Conservation (phyloP, 2,797 vertebrate species). For the Notamacropus eugenii region DNA sequence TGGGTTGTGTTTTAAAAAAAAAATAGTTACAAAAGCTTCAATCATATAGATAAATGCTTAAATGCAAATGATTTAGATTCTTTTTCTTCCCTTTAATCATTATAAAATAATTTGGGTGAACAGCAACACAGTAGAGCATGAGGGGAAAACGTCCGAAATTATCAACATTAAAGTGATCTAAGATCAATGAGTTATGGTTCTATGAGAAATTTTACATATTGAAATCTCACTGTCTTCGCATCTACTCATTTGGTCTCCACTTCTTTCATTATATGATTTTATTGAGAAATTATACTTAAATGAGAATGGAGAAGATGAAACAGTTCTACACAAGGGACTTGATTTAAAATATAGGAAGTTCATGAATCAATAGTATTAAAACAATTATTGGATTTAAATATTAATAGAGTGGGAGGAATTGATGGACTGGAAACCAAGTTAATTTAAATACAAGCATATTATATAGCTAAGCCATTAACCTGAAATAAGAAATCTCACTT, state of each 20-base stretch:
- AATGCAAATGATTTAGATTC: background rate
- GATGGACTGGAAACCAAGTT: conserved; percentile 74
- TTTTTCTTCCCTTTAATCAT: background rate
- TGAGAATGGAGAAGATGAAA: conserved; percentile 65
- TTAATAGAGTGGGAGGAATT: conserved; percentile 79
- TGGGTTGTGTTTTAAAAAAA: background rate
- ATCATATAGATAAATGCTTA: background rate
- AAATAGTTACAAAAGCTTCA: background rate
- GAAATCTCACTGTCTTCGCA: background rate
- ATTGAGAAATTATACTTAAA: conserved; percentile 58
- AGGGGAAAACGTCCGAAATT: background rate
- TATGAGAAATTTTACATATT: background rate
- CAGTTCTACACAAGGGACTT: conserved; percentile 62
- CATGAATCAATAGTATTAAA: conserved; percentile 80
- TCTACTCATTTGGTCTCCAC: background rate
- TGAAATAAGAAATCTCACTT: conserved; percentile 78
- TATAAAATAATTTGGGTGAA: background rate
- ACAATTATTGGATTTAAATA: conserved; percentile 82
- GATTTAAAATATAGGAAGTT: conserved; percentile 73
- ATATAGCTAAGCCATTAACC: conserved; percentile 68
- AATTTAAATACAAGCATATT: conserved; percentile 64
- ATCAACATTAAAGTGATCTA: background rate
- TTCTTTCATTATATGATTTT: conserved; percentile 63
- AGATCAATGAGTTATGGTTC: background rate
- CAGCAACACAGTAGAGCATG: background rate